These are phyloP conservation scores for Antedon mediterranea DNA, from an alignment of 53 echinoderm and acorn worm genomes.

Conservation along the genomic window DNA sequence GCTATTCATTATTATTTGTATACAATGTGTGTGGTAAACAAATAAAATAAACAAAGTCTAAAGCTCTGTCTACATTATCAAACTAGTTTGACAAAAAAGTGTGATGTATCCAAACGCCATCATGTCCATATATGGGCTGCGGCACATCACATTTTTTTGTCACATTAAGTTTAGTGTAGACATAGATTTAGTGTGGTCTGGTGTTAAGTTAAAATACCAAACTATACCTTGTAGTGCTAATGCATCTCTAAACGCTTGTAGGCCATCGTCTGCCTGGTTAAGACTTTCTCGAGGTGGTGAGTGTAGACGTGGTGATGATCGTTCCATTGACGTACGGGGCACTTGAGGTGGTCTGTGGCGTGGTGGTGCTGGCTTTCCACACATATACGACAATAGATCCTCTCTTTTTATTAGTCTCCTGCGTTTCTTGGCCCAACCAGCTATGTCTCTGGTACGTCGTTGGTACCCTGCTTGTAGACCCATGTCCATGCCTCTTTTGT, in stretches of 20 bases:
- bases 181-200: background rate
- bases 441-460: conserved; percentile 75
- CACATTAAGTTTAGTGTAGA: too few species aligned
- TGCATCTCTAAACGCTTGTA: conserved; percentile 89
- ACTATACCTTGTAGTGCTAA: conserved; percentile 78
- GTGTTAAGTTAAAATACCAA: background rate
- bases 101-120: too few species aligned
- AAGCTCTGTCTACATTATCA: too few species aligned
- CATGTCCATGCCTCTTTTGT: conserved; percentile 65
- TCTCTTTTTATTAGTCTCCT: conserved; percentile 78
- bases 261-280: conserved; percentile 47
- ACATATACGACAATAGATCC: conserved; percentile 82
- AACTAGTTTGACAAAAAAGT: too few species aligned
- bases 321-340: conserved; percentile 47
- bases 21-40: too few species aligned
- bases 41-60: too few species aligned
- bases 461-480: conserved; percentile 83
- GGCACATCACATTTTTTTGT: too few species aligned
- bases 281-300: conserved; percentile 51
- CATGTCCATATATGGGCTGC: too few species aligned
- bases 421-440: conserved; percentile 83
- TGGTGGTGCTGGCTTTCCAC: conserved; percentile 71
- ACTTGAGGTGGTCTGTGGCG: conserved; percentile 44
- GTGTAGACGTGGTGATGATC: conserved; percentile 65
- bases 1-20: too few species aligned